Base-by-base conservation (phyloP, 2,888 invertebrate species). In the Callosobruchus maculatus region DNA sequence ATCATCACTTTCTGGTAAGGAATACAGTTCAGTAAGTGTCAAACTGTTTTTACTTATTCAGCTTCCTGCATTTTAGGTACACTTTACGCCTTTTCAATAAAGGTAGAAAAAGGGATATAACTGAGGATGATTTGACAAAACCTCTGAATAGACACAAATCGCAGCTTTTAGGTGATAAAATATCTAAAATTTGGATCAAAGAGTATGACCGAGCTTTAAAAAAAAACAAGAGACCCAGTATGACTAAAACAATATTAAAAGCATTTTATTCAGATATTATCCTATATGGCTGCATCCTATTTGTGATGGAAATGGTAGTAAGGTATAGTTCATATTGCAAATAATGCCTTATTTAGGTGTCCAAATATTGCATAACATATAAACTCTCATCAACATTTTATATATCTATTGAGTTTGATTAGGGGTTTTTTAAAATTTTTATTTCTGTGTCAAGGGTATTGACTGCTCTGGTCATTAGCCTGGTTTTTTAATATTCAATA, bases 91-190 rank as follows among this genome's bases (percentile, higher is more conserved):
- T 84, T 26, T 87, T 86, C 74, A 75, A 78, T 71, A 76, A 81
- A 69, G 86, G 86, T 5, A 79, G 78, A 68, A 81, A 81, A 77
- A 76, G 81, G 18, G 84, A 85, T 67, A 78, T 87, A 69, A 78
- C 81, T 22, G 86, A 85, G 77, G 78, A 77, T 49, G 94, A 95
- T 85, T 87, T 95, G 22, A 91, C 93, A 30, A 89, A 91, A 82
- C 92, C 93, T 0, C 87, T 91, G 9, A 88, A 90, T 72, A 88
- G 89, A 77, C 94, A 93, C 81, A 87, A 88, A 76, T 92, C 93
- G 0, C 88, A 89, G 69, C 82, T 81, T 76, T 87, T 92, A 69
- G 93, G 92, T n/a, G 88, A 90, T 66, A 88, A 87, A 82, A 86
- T 93, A 66, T 90, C 92, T 83, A 88, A 89, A 79, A 88, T 89